Evolutionary conservation across 2,797 vertebrate species (phyloP), one percentile per base, ranked within the genome.

Genomic region (Limnodromus scolopaceus): DNA sequence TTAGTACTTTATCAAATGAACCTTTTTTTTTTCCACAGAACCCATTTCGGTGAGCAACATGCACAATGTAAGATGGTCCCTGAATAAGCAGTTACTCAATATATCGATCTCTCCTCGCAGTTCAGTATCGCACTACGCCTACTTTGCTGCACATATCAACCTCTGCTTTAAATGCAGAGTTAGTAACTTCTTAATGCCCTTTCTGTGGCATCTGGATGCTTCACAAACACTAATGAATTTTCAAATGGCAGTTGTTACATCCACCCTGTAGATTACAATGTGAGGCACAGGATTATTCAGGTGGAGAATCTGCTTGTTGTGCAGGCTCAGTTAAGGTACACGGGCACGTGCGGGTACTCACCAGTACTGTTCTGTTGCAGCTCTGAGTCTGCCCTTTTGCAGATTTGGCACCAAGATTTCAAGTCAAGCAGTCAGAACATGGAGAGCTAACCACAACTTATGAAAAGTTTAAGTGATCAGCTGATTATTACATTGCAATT

Each of bases 341-440:
- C 1, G 4, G 45, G 30, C 32, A 38, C 65, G 11, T 36, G 19
- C 0, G 1, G 41, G 16, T 66, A 24, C 39, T 49, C 51, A 28
- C 5, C 30, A 30, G 43, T 34, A 3, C 45, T 28, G 36, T 79
- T 72, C 61, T 18, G 12, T 13, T 70, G 81, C 80, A 89, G 68
- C 84, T 83, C 46, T 32, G 53, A 87, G 41, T 65, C 63, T 94
- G 69, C 36, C 36, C 70, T 87, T 89, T 74, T 79, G 74, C 77
- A 92, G 55, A 69, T 63, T 39, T 88, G 88, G 39, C 72, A 68
- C 27, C 80, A 82, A 54, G 41, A 54, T 86, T 81, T 82, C 7
- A 23, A 72, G 43, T 69, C 54, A 75, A 64, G 43, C 45, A 58
- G 57, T 69, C 34, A 43, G 77, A 90, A 86, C 30, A 36, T 11